These are phyloP conservation scores for Trigoniulus corallinus DNA, from an alignment of 1,140 invertebrate genomes.

Conservation along the genomic window DNA sequence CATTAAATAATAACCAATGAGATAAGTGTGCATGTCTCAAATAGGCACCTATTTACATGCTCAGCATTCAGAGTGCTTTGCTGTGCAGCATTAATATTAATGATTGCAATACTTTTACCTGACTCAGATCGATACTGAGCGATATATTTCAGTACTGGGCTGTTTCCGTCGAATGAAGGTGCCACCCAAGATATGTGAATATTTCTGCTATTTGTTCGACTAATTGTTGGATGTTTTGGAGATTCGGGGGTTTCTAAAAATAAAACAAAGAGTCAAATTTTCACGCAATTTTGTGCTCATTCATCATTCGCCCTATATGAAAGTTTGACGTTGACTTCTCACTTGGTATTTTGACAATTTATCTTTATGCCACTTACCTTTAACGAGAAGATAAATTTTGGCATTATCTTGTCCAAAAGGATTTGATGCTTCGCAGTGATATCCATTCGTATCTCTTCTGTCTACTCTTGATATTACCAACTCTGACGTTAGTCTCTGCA, in stretches of 20 bases:
- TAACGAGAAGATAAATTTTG: conserved; percentile 24
- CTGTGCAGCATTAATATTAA: too few relatives aligned
- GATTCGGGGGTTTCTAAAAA: conserved; percentile 76
- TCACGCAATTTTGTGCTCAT: neutral
- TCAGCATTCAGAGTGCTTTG: too few relatives aligned
- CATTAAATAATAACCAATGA: too few relatives aligned
- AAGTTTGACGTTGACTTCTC: neutral
- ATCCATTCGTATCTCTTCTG: conserved; percentile 26
- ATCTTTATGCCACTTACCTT: conserved; percentile 20
- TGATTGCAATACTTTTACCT: conserved; percentile 39
- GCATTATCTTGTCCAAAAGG: conserved; percentile 26
- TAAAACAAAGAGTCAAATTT: neutral
- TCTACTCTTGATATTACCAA: conserved; percentile 21
- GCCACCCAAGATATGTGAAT: conserved; percentile 82
- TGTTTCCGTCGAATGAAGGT: conserved; percentile 89
- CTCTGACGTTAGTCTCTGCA: conserved; percentile 18
- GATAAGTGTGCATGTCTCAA: too few relatives aligned
- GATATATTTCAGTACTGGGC: conserved; percentile 74
- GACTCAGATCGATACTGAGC: conserved; percentile 86
- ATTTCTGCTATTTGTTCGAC: conserved; percentile 76
- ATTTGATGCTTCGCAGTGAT: conserved; percentile 27
- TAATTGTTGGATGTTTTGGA: conserved; percentile 72
- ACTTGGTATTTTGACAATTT: neutral
- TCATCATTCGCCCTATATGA: too few relatives aligned
- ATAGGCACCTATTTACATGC: too few relatives aligned